phyloP scores from a whole-genome alignment of 2,113 vertebrate species.

The Opisthocomus hoazin region DNA sequence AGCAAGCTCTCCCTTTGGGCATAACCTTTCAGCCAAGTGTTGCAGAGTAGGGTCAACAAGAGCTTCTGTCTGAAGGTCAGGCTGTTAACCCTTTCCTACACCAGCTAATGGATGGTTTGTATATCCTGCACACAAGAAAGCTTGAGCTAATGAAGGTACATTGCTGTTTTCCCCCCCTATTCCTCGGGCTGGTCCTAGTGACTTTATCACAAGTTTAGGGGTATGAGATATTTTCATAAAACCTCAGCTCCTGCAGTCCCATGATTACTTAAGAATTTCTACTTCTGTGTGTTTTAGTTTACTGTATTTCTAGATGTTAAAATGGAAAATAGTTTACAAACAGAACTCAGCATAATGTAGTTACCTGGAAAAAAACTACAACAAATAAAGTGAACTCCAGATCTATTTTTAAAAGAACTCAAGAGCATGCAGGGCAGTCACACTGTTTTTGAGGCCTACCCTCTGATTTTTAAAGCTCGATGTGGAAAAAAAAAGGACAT shows the following conservation, averaged over 20 bases:
- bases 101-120: background rate
- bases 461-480: background rate
- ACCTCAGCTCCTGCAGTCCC: background rate
- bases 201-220: background rate
- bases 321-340: background rate
- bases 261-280: background rate
- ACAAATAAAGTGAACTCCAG: background rate
- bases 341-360: background rate
- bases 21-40: slow-evolving; percentile 14
- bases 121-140: background rate
- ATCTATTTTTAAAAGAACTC: background rate
- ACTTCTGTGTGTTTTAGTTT: background rate
- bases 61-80: slow-evolving; percentile 19
- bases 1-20: background rate
- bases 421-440: background rate
- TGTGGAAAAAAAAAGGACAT: background rate
- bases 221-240: background rate
- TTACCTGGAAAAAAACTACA: background rate
- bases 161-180: rapidly evolving
- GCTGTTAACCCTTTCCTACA: slow-evolving; percentile 10
- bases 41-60: slow-evolving; percentile 24
- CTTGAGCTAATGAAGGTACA: background rate
- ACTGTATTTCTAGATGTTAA: background rate
- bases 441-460: background rate
- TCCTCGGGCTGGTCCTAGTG: background rate